phyloP scores from a whole-genome alignment of 2,113 vertebrate genomes.

The Capra hircus region DNA sequence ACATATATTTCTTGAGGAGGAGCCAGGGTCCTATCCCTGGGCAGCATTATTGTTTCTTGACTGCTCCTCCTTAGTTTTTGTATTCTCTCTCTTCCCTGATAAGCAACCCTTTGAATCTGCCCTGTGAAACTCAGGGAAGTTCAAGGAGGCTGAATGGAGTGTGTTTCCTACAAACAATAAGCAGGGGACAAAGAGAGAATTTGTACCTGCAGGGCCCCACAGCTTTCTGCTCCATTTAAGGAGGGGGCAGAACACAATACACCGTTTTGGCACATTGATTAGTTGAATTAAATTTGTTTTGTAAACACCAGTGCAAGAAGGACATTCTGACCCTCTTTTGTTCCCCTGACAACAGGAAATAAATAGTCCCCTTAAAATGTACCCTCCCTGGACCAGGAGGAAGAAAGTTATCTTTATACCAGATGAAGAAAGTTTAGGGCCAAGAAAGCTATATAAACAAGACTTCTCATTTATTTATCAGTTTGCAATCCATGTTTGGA shows the following conservation, averaged over 20 bases:
- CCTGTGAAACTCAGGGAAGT: background rate
- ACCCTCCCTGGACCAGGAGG: background rate
- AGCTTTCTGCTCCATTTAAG: background rate
- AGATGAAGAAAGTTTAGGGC: background rate
- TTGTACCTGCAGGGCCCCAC: fast-evolving
- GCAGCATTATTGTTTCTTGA: background rate
- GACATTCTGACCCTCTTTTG: background rate
- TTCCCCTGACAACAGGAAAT: background rate
- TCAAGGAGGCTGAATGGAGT: background rate
- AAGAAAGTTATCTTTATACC: background rate
- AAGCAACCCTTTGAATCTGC: background rate
- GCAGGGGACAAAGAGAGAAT: fast-evolving
- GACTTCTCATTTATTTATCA: background rate
- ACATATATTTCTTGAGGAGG: background rate
- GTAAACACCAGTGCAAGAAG: background rate
- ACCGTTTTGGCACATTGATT: background rate
- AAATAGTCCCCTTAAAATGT: background rate
- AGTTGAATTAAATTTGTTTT: background rate
- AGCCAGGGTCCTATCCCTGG: background rate
- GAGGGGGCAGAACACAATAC: background rate
- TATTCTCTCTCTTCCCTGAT: background rate
- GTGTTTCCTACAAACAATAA: background rate
- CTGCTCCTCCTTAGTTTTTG: background rate
- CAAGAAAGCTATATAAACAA: background rate
- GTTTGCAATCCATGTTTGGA: background rate